Conservation (phyloP, 2,888 invertebrate genomes). For the Cheilosia vulpina region DNA sequence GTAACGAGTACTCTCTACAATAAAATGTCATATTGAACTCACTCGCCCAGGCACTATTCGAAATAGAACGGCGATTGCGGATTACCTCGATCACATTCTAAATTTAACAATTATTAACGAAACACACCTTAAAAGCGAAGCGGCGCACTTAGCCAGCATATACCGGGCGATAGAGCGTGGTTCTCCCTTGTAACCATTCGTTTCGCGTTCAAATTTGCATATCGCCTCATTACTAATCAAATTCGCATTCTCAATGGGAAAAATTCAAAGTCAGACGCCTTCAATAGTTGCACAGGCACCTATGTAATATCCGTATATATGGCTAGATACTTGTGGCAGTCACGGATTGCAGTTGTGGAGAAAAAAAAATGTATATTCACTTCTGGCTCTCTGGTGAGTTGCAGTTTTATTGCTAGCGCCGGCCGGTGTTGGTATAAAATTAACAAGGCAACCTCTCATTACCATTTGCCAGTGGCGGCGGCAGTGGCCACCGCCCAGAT, state of each 20-base stretch:
- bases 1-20: not conserved
- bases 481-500: slow-evolving; percentile 66
- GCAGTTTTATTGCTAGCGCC: slow-evolving; percentile 62
- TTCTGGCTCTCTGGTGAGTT: slow-evolving; percentile 26
- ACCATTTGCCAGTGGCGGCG: slow-evolving; percentile 49
- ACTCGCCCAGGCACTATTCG: not conserved
- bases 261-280: slow-evolving; percentile 74
- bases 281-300: slow-evolving; percentile 8
- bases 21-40: not conserved
- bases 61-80: slow-evolving; percentile 36
- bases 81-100: slow-evolving; percentile 70
- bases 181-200: slow-evolving; percentile 62
- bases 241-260: slow-evolving; percentile 60
- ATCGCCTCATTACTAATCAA: slow-evolving; percentile 69
- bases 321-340: slow-evolving; percentile 13
- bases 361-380: not conserved
- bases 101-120: slow-evolving; percentile 48
- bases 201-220: slow-evolving; percentile 59
- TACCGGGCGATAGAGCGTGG: not conserved
- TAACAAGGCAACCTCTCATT: slow-evolving; percentile 69
- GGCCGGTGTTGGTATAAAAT: slow-evolving; percentile 61
- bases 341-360: slow-evolving; percentile 49
- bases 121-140: slow-evolving; percentile 63
- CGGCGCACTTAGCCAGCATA: not conserved
- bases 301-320: no score